These are phyloP conservation scores for Papilio polytes DNA, from an alignment of 1,140 invertebrate genomes.

Conservation along the genomic window DNA sequence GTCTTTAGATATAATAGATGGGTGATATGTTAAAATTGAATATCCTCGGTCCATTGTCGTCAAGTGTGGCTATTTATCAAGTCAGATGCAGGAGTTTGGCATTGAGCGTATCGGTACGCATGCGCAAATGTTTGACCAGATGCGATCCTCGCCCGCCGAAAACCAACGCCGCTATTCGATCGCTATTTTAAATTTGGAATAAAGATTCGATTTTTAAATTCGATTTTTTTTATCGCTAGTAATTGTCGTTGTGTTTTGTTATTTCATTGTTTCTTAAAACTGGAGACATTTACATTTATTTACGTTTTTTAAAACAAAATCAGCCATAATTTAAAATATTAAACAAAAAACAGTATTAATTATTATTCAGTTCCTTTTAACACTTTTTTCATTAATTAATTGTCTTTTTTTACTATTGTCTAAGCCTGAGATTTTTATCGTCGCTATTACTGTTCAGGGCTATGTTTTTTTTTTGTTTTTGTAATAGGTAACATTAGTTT, in stretches of 20 bases:
- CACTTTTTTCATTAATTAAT: background rate
- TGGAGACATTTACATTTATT: too few relatives aligned
- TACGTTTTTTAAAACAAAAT: background rate
- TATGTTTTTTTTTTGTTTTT: background rate
- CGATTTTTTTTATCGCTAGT: background rate
- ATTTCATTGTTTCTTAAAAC: background rate
- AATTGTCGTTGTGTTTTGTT: background rate
- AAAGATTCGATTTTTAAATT: slow-evolving; percentile 15
- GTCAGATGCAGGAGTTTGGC: slow-evolving; percentile 64
- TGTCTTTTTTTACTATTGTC: background rate
- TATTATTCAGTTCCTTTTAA: background rate
- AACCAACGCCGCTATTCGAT: slow-evolving; percentile 15
- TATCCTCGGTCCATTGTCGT: slow-evolving; percentile 42
- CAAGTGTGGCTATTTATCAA: slow-evolving; percentile 51
- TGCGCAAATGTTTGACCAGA: slow-evolving; percentile 67
- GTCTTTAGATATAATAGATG: background rate
- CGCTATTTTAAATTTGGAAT: slow-evolving; percentile 21
- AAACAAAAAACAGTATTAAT: background rate
- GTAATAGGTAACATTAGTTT: background rate
- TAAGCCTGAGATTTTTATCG: background rate
- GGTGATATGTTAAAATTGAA: slow-evolving; percentile 29
- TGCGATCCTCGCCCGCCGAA: slow-evolving; percentile 45
- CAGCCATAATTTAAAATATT: background rate
- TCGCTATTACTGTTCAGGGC: background rate
- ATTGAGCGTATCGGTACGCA: slow-evolving; percentile 65